phyloP scores from a whole-genome alignment of 2,113 vertebrate species.

The Lampris megalopsis region DNA sequence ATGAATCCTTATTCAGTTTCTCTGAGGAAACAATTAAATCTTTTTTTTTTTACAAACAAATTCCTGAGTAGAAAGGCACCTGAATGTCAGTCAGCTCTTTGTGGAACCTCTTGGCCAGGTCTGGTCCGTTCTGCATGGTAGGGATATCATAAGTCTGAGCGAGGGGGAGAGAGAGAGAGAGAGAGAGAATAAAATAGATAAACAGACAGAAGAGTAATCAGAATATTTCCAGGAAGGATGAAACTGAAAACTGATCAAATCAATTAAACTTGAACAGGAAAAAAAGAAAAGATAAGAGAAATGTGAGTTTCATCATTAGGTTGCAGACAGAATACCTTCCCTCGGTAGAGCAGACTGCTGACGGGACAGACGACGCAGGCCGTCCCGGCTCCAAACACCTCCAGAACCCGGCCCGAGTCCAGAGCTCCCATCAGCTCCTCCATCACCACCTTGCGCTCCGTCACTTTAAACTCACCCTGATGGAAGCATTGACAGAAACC shows the following conservation, averaged over 20 bases:
- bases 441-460: constrained; percentile 82
- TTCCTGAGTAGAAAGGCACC: constrained; percentile 66
- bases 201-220: too few relatives aligned
- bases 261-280: too few relatives aligned
- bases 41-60: not conserved
- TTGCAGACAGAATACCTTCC: constrained; percentile 74
- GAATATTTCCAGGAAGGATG: not conserved
- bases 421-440: constrained; percentile 82
- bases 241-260: not conserved
- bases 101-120: constrained; percentile 86
- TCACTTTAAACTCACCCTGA: constrained; percentile 89
- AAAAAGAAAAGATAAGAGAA: too few relatives aligned
- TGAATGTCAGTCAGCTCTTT: constrained; percentile 90
- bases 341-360: constrained; percentile 86
- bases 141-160: constrained; percentile 85
- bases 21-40: not conserved
- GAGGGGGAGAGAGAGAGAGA: not conserved
- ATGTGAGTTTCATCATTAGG: too few relatives aligned
- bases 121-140: constrained; percentile 89
- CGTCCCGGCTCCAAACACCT: constrained; percentile 90
- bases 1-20: not conserved
- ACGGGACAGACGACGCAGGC: constrained; percentile 92
- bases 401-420: constrained; percentile 80
- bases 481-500: constrained; percentile 68
- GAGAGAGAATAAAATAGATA: too few relatives aligned